Conservation (phyloP, 2,797 vertebrate species). For the Dicrostonyx torquatus region DNA sequence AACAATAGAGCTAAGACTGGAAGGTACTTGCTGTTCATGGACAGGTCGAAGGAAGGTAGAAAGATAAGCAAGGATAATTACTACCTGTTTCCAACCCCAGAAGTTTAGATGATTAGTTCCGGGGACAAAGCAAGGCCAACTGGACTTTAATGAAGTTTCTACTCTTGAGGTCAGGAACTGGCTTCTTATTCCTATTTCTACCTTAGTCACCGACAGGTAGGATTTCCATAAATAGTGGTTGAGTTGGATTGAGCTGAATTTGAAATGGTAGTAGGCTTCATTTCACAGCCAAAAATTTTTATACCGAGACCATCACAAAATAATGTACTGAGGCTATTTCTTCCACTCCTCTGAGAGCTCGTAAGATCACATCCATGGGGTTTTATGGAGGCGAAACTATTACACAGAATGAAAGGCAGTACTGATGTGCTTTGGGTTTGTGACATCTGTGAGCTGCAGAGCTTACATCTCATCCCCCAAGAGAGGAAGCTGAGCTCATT, state of each 20-base stretch:
- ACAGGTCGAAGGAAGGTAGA: constrained; percentile 19
- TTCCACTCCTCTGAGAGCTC: constrained; percentile 45
- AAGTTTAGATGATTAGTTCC: constrained; percentile 29
- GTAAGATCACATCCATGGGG: background rate
- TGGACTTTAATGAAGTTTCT: constrained; percentile 19
- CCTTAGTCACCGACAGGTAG: background rate
- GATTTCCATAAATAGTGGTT: constrained; percentile 42
- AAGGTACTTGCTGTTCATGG: background rate
- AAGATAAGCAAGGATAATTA: constrained; percentile 31
- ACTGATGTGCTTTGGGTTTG: constrained; percentile 17
- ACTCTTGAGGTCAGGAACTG: constrained; percentile 38
- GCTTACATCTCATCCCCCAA: constrained; percentile 38
- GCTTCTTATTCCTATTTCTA: constrained; percentile 17
- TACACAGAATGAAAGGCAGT: constrained; percentile 7
- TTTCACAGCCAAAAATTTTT: constrained; percentile 3
- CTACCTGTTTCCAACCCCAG: constrained; percentile 9
- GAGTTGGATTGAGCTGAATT: constrained; percentile 47
- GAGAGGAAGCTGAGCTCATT: constrained; percentile 16
- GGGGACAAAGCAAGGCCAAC: constrained; percentile 29
- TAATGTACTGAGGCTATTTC: constrained; percentile 37
- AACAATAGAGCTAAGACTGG: background rate
- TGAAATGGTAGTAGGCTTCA: constrained; percentile 19
- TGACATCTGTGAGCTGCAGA: constrained; percentile 4
- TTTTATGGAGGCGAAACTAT: constrained; percentile 56
- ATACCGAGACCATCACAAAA: constrained; percentile 26